Conservation (phyloP, 2,888 invertebrate species). For the Drosophila macrospina region DNA sequence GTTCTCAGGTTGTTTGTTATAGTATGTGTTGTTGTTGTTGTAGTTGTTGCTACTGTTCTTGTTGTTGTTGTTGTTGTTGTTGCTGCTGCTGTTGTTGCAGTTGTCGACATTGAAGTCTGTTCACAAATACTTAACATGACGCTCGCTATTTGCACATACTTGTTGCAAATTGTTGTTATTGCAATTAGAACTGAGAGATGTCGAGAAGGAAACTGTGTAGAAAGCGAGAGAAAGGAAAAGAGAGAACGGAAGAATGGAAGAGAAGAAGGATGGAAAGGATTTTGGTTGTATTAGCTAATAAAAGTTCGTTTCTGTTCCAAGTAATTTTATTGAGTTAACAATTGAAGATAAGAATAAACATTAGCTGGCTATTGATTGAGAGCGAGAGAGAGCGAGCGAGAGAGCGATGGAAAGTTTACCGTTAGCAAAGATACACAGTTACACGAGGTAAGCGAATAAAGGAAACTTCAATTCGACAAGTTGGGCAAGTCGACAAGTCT, state of each 20-base stretch:
- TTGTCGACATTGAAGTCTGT: slow-evolving; percentile 60
- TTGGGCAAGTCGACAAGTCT: slow-evolving; percentile 36
- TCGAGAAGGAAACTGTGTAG: neutral
- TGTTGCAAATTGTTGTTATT: slow-evolving; percentile 70
- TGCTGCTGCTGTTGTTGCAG: slow-evolving; percentile 28
- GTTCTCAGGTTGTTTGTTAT: slow-evolving; percentile 50
- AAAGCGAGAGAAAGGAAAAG: neutral
- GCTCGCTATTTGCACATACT: slow-evolving; percentile 63
- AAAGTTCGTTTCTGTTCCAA: slow-evolving; percentile 25
- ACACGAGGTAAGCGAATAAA: neutral
- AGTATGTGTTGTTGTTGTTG: neutral
- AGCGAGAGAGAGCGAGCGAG: no score
- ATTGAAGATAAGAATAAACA: slow-evolving; percentile 54
- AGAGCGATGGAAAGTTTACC: slow-evolving; percentile 33
- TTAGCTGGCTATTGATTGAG: slow-evolving; percentile 22
- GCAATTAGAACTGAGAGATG: slow-evolving; percentile 56
- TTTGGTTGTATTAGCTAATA: slow-evolving; percentile 44
- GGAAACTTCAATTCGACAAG: slow-evolving; percentile 42
- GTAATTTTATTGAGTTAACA: slow-evolving; percentile 53
- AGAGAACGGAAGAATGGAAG: neutral
- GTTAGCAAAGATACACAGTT: neutral
- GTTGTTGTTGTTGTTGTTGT: slow-evolving; percentile 19
- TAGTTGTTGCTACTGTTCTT: slow-evolving; percentile 5
- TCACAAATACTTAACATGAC: slow-evolving; percentile 68
- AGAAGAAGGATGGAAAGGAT: slow-evolving; percentile 20